These are phyloP conservation scores for Pempheris klunzingeri DNA, from an alignment of 2,797 vertebrate genomes.

Conservation along the genomic window DNA sequence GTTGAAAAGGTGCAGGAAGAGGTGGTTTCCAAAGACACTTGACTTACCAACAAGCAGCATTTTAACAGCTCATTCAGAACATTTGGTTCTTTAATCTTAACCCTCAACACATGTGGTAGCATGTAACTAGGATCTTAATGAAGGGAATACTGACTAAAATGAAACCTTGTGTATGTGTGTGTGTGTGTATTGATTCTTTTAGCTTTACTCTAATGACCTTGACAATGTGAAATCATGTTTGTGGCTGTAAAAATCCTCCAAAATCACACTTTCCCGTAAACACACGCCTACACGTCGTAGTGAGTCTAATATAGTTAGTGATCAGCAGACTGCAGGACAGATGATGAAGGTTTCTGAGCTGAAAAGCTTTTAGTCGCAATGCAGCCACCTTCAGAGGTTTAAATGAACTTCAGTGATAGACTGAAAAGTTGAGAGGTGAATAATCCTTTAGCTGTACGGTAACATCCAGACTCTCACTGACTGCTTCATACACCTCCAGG, in stretches of 20 bases:
- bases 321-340: slow-evolving; percentile 11
- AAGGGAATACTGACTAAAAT: too few species aligned
- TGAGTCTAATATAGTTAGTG: background rate
- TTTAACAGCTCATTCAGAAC: too few species aligned
- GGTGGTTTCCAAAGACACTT: too few species aligned
- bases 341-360: background rate
- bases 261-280: background rate
- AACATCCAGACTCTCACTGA: slow-evolving; percentile 7
- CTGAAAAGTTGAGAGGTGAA: slow-evolving; percentile 4
- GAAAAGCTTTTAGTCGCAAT: slow-evolving; percentile 22
- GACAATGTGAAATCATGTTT: background rate
- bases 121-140: too few species aligned
- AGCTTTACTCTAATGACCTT: background rate
- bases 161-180: too few species aligned
- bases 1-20: too few species aligned
- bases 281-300: background rate
- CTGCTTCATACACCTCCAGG: slow-evolving; percentile 3
- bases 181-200: too few species aligned
- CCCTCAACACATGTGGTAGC: too few species aligned
- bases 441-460: slow-evolving; percentile 21
- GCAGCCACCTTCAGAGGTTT: slow-evolving; percentile 3
- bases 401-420: slow-evolving; percentile 20
- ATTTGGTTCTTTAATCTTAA: too few species aligned
- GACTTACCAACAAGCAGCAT: too few species aligned
- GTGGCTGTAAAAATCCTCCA: background rate